phyloP scores from a whole-genome alignment of 1,140 invertebrate species.

The Agraylea sexmaculata region DNA sequence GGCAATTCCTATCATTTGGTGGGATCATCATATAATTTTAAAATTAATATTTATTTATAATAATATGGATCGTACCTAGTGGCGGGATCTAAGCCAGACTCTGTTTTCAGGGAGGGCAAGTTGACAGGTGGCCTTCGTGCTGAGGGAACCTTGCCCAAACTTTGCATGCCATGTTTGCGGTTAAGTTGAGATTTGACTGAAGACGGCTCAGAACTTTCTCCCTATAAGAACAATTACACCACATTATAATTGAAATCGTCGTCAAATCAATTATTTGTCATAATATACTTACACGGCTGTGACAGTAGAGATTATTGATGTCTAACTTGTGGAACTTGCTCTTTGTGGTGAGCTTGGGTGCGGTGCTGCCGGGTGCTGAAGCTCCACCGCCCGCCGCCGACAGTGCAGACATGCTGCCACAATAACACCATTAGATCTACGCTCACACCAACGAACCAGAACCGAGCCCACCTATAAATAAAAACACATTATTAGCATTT shows the following conservation, averaged over 20 bases:
- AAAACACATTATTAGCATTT: conserved; percentile 19
- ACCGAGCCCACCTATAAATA: conserved; percentile 36
- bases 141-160: conserved; percentile 92
- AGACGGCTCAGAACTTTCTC: conserved; percentile 76
- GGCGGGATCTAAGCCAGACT: conserved; percentile 47
- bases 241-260: conserved; percentile 5
- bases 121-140: conserved; percentile 91
- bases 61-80: conserved; percentile 28
- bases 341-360: conserved; percentile 50
- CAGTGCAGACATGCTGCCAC: conserved; percentile 45
- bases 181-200: conserved; percentile 77
- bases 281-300: conserved; percentile 56
- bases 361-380: conserved; percentile 27
- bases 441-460: conserved; percentile 30
- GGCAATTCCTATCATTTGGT: conserved; percentile 1
- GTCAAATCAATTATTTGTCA: conserved; percentile 13
- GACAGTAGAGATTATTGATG: conserved; percentile 94
- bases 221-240: conserved; percentile 50
- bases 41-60: conserved; percentile 4
- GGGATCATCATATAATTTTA: conserved; percentile 5
- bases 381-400: conserved; percentile 43
- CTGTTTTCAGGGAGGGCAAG: conserved; percentile 94
- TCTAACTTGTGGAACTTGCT: conserved; percentile 90
- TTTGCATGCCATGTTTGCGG: conserved; percentile 97
- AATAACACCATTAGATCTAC: conserved; percentile 42